Conservation (phyloP, 2,113 vertebrate genomes). For the Bujurquina vittata region DNA sequence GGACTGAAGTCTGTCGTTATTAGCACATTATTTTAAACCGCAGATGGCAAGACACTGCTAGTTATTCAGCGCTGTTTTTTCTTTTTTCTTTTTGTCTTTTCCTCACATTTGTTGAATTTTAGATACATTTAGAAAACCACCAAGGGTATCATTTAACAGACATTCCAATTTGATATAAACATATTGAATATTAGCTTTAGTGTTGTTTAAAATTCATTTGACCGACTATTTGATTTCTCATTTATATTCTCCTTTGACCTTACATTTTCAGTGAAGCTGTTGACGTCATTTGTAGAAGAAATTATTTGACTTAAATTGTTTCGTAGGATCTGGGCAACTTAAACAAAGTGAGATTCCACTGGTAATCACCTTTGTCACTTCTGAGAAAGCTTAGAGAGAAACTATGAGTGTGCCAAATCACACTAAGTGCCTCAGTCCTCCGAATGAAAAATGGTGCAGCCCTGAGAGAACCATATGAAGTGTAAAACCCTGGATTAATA, state of each 20-base stretch:
- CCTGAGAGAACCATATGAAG: slow-evolving; percentile 68
- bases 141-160: not conserved
- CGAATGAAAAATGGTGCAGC: slow-evolving; percentile 65
- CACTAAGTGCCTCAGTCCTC: slow-evolving; percentile 62
- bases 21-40: not conserved
- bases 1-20: not conserved
- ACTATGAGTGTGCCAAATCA: slow-evolving; percentile 64
- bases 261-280: slow-evolving; percentile 5
- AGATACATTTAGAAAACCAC: not conserved
- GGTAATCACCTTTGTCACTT: slow-evolving; percentile 65
- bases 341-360: slow-evolving; percentile 43
- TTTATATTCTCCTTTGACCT: not conserved
- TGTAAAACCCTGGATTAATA: slow-evolving; percentile 79
- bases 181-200: not conserved
- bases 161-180: not conserved
- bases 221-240: not conserved
- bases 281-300: not conserved
- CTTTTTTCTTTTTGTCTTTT: too few species aligned
- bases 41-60: not conserved
- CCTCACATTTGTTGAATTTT: not conserved
- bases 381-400: slow-evolving; percentile 53
- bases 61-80: not conserved
- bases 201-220: not conserved
- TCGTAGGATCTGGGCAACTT: slow-evolving; percentile 25
- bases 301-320: slow-evolving; percentile 35